Evolutionary conservation across 2,888 invertebrate genomes (phyloP).

Genomic region (Drosophila demipolita): DNA sequence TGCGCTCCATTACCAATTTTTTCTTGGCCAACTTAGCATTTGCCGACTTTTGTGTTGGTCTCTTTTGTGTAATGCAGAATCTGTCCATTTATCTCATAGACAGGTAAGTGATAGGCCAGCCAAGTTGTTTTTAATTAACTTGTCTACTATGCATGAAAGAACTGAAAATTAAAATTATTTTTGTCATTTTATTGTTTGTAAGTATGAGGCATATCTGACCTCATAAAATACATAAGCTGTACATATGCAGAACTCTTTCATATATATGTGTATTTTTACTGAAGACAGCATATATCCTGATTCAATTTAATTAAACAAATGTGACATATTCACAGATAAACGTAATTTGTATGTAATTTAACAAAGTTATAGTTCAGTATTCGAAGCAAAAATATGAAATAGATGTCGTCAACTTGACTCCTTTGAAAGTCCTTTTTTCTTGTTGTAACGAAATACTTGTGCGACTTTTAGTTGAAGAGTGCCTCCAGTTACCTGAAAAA

Average conservation of each 20-base stretch:
- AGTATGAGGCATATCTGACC: background rate
- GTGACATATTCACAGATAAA: background rate
- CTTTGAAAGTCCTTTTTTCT: background rate
- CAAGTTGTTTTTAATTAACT: slow-evolving; percentile 15
- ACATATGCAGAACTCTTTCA: no score
- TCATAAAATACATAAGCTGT: background rate
- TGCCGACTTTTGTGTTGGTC: slow-evolving; percentile 96
- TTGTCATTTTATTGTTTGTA: no score
- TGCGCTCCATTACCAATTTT: slow-evolving; percentile 95
- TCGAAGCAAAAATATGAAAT: background rate
- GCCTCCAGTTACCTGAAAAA: background rate
- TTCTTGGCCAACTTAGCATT: slow-evolving; percentile 95
- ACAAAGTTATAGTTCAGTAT: background rate
- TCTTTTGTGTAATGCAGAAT: slow-evolving; percentile 96
- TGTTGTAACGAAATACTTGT: background rate
- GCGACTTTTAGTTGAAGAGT: background rate
- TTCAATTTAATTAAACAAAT: background rate
- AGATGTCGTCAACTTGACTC: background rate
- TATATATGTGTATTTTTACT: no score
- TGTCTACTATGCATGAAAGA: slow-evolving; percentile 9
- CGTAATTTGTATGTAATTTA: background rate
- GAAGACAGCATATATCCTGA: no score
- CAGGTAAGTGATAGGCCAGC: slow-evolving; percentile 86
- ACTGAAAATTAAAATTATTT: background rate
- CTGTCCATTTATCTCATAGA: slow-evolving; percentile 92